A percentile compares a stretch with the other conserved stretches of the same genome.
Conservation (phyloP, 2,113 vertebrate genomes). For the Mobula birostris region DNA sequence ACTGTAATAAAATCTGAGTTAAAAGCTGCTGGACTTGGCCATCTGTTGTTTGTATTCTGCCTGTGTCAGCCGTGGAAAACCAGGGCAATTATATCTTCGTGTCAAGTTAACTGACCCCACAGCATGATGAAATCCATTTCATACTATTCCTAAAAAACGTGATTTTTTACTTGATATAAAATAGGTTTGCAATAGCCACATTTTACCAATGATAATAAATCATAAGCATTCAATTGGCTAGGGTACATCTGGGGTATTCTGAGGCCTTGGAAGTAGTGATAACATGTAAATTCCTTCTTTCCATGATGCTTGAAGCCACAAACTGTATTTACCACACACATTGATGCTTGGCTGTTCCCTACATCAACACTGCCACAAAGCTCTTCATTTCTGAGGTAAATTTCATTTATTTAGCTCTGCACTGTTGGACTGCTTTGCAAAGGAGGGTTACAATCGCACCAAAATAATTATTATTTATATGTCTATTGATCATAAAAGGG, state of each 20-base stretch:
- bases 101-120: neutral
- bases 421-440: too few species aligned
- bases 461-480: neutral
- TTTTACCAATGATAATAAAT: neutral
- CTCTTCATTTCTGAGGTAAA: neutral
- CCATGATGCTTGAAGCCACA: neutral
- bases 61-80: neutral
- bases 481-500: neutral
- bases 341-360: neutral
- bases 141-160: neutral
- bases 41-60: slow-evolving; percentile 65
- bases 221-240: neutral
- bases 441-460: neutral
- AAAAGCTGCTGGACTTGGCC: slow-evolving; percentile 55
- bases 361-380: neutral
- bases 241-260: neutral
- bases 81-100: neutral
- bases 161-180: neutral
- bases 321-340: neutral
- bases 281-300: neutral
- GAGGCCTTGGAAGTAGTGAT: neutral
- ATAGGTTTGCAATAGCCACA: neutral
- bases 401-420: neutral
- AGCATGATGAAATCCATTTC: neutral
- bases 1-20: slow-evolving; percentile 61